phyloP scores from a whole-genome alignment of 1,140 invertebrate genomes.

The Cataglyphis hispanica region DNA sequence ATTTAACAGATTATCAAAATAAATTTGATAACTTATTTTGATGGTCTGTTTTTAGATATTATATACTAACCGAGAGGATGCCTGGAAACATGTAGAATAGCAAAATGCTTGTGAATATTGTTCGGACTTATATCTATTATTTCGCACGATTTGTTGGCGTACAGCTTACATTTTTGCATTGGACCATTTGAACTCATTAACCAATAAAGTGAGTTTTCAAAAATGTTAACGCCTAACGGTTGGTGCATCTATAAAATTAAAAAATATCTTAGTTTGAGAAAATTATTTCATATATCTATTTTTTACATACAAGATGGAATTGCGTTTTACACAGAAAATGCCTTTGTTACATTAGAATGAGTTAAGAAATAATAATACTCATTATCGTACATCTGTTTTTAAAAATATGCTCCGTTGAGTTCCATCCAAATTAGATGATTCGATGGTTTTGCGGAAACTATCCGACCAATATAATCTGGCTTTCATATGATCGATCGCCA shows the following conservation, averaged over 20 bases:
- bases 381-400: slow-evolving; percentile 59
- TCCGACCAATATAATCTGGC: slow-evolving; percentile 92
- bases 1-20: slow-evolving; percentile 1
- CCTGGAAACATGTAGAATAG: slow-evolving; percentile 86
- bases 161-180: slow-evolving; percentile 87
- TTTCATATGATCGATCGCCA: slow-evolving; percentile 90
- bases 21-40: background rate
- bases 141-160: slow-evolving; percentile 83
- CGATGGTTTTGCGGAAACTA: slow-evolving; percentile 91
- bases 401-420: slow-evolving; percentile 87
- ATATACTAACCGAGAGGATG: slow-evolving; percentile 83
- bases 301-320: background rate
- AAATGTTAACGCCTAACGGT: slow-evolving; percentile 86
- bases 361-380: background rate
- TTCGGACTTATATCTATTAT: slow-evolving; percentile 70
- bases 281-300: background rate
- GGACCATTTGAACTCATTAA: slow-evolving; percentile 84
- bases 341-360: background rate
- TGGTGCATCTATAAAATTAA: slow-evolving; percentile 79
- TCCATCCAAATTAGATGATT: slow-evolving; percentile 92
- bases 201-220: slow-evolving; percentile 89
- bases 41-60: background rate
- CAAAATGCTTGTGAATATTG: slow-evolving; percentile 85
- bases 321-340: background rate
- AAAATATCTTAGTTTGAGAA: slow-evolving; percentile 16